Base-by-base conservation (phyloP, 2,797 vertebrate species). In the Sarcoramphus papa region DNA sequence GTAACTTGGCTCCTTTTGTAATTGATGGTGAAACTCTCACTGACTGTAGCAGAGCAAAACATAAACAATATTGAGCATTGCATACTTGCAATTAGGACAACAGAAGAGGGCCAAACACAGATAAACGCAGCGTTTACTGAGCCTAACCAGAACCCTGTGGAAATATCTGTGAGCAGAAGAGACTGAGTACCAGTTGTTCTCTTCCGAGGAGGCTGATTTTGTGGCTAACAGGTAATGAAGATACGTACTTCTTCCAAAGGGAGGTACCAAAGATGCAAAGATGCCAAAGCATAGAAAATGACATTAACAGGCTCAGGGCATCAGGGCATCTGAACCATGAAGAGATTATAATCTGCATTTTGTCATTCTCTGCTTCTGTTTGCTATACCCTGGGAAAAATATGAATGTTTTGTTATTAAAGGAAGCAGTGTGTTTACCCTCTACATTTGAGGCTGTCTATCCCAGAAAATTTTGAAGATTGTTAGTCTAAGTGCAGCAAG, bases 321-420 rank as follows among this genome's bases (percentile, higher is more conserved):
- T 76, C 35, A 53, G 37, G 15, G 50, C 5, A 30, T 23, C n/a
- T 12, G 43, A 92, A 84, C 35, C 10, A 57, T 64, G 35, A 95
- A 88, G 13, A 67, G 40, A 70, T 65, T 93, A 51, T 85, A 88
- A 73, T 88, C 24, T 95, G 79, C 28, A 8, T 79, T 94, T 87
- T 90, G 80, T 93, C 79, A 93, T 96, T 95, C 87, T 92, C 60
- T 92, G 21, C 54, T 93, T 92, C 70, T 92, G 56, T 92, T 91
- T 93, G 67, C 74, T 87, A 22, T 43, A 45, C 28, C 56, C 83
- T 93, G 64, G 57, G 68, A 87, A 75, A 75, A 57, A 80, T 30
- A 89, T 10, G 37, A 30, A 33, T 33, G 41, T 54, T 90, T 92
- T 94, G 31, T 85, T 92, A 83, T 92, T 96, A 92, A 94, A 93